A percentile compares a stretch with the other conserved stretches of the same genome.
Conservation (phyloP, 2,797 vertebrate species). For the Aeoliscus strigatus region DNA sequence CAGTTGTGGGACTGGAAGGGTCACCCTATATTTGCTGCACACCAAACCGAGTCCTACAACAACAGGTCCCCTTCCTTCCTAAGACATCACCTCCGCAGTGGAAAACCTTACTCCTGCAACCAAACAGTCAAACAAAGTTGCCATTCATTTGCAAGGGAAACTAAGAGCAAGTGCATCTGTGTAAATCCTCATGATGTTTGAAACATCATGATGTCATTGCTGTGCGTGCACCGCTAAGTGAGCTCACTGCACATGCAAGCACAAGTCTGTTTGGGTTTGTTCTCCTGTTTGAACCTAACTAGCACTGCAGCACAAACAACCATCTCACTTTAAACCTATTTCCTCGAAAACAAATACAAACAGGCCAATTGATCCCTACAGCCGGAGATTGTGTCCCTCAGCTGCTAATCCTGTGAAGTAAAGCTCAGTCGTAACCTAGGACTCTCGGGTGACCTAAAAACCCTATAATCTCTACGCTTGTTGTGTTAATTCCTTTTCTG, state of each 20-base stretch:
- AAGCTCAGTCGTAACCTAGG: slow-evolving; percentile 4
- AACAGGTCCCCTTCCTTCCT: slow-evolving; percentile 20
- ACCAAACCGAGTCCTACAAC: slow-evolving; percentile 14
- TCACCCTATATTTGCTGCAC: slow-evolving; percentile 47
- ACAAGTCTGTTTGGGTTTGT: slow-evolving; percentile 15
- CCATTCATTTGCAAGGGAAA: slow-evolving; percentile 70
- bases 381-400: slow-evolving; percentile 15
- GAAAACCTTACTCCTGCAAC: slow-evolving; percentile 66
- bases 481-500: slow-evolving; percentile 20
- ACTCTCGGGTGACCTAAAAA: slow-evolving; percentile 26
- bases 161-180: slow-evolving; percentile 27
- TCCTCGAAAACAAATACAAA: slow-evolving; percentile 29
- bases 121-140: slow-evolving; percentile 61
- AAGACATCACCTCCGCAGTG: slow-evolving; percentile 46
- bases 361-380: slow-evolving; percentile 27
- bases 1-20: slow-evolving; percentile 34
- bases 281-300: slow-evolving; percentile 22
- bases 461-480: slow-evolving; percentile 36
- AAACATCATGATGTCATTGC: slow-evolving; percentile 56
- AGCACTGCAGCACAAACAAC: slow-evolving; percentile 1
- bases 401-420: slow-evolving; percentile 40
- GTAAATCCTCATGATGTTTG: slow-evolving; percentile 5
- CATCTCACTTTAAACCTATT: slow-evolving; percentile 11
- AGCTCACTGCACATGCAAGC: slow-evolving; percentile 34
- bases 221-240: slow-evolving; percentile 17